Evolutionary conservation across 1,140 invertebrate genomes (phyloP), one percentile per base, ranked within the genome.

Genomic region (Tetragonula clypearis): DNA sequence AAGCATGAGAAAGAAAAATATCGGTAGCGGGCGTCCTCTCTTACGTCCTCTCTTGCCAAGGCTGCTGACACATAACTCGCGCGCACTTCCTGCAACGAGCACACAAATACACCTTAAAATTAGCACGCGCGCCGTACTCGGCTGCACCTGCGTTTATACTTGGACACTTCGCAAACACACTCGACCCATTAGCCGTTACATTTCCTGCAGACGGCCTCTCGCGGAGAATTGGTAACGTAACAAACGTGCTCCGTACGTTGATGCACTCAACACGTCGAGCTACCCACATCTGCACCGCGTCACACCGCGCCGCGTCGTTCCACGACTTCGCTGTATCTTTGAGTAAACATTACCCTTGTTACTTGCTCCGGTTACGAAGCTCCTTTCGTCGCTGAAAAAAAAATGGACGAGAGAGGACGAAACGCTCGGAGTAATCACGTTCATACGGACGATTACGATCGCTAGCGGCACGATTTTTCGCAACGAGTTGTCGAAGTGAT

Each of bases 171-270:
- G 77, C 85, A 88, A 89, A 89, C 89, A 89, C 73, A 81, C 90
- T 86, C 83, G 82, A 85, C 62, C 83, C 86, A 91, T 91, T 90
- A 89, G 85, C 71, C 71, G 80, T 72, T 85, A 83, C 82, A 88
- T 86, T 90, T 85, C 82, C 71, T 55, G 69, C 62, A 62, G 79
- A 49, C 62, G 74, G 23, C 60, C 41, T 74, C 55, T 75, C 56
- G 41, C 58, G 21, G 84, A 68, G 78, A 88, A 90, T 89, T 90
- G 88, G 88, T 87, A 86, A 82, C 79, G 83, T 73, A 75, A 69
- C 73, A 78, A 74, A 84, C 76, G 55, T 53, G 79, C 75, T 69
- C 5, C 65, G 53, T 58, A 26, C 62, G 30, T n/a, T 53, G 73
- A 84, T 68, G 58, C 74, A 73, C 26, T 26, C 68, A 56, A 12